Conservation (phyloP, 2,888 invertebrate genomes). For the Sinhomidia bicolor region DNA sequence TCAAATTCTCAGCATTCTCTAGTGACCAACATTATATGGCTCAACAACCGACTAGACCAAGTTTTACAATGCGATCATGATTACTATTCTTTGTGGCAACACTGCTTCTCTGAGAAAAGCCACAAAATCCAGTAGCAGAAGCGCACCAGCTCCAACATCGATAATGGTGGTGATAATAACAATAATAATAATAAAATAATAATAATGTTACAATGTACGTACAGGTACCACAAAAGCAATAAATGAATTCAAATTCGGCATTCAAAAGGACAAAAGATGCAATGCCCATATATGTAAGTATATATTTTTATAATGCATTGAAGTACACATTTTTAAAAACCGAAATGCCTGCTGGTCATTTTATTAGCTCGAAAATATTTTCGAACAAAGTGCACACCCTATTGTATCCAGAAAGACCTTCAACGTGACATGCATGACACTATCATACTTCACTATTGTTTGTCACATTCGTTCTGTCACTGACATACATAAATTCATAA, state of each 20-base stretch:
- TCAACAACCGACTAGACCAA: conserved; percentile 15
- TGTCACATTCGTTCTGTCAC: neutral
- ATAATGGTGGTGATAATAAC: too few relatives aligned
- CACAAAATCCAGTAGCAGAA: conserved; percentile 60
- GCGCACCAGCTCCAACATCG: too few relatives aligned
- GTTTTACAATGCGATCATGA: conserved; percentile 47
- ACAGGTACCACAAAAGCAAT: neutral
- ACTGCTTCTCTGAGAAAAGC: conserved; percentile 5
- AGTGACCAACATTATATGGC: conserved; percentile 40
- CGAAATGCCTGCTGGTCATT: too few relatives aligned
- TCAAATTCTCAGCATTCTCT: conserved; percentile 2
- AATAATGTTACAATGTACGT: neutral
- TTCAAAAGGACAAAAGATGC: too few relatives aligned
- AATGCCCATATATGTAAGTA: too few relatives aligned
- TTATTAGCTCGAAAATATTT: too few relatives aligned
- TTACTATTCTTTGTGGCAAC: conserved; percentile 23
- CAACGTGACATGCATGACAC: too few relatives aligned
- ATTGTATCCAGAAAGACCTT: too few relatives aligned
- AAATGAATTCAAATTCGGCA: neutral
- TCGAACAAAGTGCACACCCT: too few relatives aligned
- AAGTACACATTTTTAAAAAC: too few relatives aligned
- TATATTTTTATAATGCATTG: neutral
- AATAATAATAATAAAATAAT: neutral
- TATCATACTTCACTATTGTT: neutral
- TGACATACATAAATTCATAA: too few relatives aligned